phyloP scores from a whole-genome alignment of 2,797 vertebrate genomes.

The Acipenser transmontanus region DNA sequence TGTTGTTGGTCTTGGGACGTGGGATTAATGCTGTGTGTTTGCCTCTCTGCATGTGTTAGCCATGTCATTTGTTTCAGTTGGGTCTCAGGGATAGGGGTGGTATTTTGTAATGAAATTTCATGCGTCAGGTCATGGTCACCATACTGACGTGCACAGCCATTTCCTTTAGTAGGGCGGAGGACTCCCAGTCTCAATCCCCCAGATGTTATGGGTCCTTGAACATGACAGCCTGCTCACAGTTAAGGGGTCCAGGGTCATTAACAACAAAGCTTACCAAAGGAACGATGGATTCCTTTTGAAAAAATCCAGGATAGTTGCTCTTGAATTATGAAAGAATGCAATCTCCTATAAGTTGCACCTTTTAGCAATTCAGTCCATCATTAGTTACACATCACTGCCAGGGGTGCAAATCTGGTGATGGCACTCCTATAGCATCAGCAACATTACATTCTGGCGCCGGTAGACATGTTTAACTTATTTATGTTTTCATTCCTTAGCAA shows the following conservation, averaged over 20 bases:
- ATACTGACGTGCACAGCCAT: constrained; percentile 9
- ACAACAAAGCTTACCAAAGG: background rate
- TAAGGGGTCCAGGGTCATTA: background rate
- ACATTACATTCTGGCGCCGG: no score
- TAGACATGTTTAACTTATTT: no score
- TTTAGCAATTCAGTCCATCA: no score
- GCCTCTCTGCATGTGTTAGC: background rate
- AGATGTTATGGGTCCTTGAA: constrained; percentile 1
- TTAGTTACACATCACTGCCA: no score
- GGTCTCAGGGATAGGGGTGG: constrained; percentile 10
- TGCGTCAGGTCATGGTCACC: constrained; percentile 26
- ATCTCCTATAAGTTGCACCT: no score
- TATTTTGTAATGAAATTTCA: constrained; percentile 24
- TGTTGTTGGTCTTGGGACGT: background rate
- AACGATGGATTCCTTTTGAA: background rate
- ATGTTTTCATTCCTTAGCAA: no score
- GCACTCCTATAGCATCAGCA: no score
- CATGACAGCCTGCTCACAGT: background rate
- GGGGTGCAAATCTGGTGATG: no score
- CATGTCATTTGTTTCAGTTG: constrained; percentile 15
- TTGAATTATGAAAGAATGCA: no score
- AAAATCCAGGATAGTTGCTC: no score
- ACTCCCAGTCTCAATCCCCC: constrained; percentile 12
- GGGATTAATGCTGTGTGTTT: background rate
- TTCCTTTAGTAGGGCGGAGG: constrained; percentile 11